Evolutionary conservation across 2,113 vertebrate genomes (phyloP), one percentile per base, ranked within the genome.

Genomic region (Shinisaurus crocodilurus): DNA sequence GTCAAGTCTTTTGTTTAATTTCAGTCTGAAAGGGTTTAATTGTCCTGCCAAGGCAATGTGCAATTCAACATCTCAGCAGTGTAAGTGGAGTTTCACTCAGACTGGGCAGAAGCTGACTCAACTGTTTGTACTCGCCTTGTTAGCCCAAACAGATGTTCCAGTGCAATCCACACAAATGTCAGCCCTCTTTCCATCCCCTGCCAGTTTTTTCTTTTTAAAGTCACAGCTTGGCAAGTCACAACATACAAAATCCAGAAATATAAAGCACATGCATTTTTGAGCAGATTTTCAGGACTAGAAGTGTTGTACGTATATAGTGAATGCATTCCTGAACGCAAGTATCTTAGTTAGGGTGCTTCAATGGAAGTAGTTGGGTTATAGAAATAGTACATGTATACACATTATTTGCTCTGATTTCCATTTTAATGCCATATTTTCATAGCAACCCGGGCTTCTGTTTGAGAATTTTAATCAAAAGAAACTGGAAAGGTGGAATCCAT

Each of bases 11-110:
- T 29, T 10, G 67, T 43, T 60, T 88, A 54, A 54, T 13, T 50
- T 94, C 76, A 18, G 69, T 87, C 92, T 87, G 87, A 87, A 76
- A 32, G 20, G 63, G 65, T 90, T 48, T 88, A 23, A 0, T 20
- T 9, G 79, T 3, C 48, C 63, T 82, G 37, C 63, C 69, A 60
- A 3, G 20, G 45, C 83, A 7, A 74, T 63, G 40, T 43, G 5
- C 40, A 43, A 9, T 29, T 5, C 5, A 0, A 37, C 57, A n/a
- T 80, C 23, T n/a, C 57, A 79, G 25, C 29, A 67, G 15, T 23
- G 5, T 25, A 63, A 23, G n/a, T 54, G 12, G 15, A 60, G n/a
- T 34, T 87, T 80, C 65, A 34, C 29, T 67, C 29, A 10, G 34
- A 43, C 3, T 79, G 27, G 85, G 43, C 32, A 87, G 32, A 63